Evolutionary conservation across 2,113 vertebrate genomes (phyloP).

Genomic region (Mixornis gularis): DNA sequence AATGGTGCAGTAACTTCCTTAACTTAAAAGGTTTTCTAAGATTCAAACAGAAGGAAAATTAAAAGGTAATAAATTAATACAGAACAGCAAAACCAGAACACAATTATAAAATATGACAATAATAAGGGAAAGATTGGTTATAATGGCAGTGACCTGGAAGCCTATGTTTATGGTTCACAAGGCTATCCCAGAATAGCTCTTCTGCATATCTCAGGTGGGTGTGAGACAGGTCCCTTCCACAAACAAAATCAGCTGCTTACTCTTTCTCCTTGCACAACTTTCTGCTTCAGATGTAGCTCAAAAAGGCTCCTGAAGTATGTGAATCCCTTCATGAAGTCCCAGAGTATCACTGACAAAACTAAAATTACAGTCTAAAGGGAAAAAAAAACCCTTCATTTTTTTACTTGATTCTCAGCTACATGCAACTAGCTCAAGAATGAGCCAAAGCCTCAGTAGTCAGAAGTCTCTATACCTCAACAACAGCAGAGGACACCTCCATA

Average conservation of each 20-base stretch:
- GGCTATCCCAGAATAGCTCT: neutral
- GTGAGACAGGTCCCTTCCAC: neutral
- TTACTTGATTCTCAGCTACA: neutral
- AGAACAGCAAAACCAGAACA: neutral
- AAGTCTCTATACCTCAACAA: neutral
- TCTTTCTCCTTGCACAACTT: neutral
- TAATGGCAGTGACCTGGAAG: neutral
- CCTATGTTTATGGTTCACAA: neutral
- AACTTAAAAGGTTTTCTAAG: neutral
- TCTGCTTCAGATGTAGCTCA: neutral
- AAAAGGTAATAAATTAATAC: neutral
- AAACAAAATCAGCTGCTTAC: neutral
- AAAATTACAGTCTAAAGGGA: neutral
- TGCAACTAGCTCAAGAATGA: neutral
- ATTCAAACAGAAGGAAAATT: neutral
- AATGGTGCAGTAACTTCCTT: neutral
- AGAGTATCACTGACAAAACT: neutral
- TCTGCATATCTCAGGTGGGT: neutral
- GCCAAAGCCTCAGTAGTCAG: neutral
- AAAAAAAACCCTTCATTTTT: accelerated
- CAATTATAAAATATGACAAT: neutral
- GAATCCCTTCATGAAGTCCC: neutral
- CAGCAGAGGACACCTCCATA: neutral
- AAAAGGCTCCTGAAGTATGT: neutral
- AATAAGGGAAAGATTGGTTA: neutral